phyloP scores from a whole-genome alignment of 2,113 vertebrate species.

The Probosciger aterrimus region DNA sequence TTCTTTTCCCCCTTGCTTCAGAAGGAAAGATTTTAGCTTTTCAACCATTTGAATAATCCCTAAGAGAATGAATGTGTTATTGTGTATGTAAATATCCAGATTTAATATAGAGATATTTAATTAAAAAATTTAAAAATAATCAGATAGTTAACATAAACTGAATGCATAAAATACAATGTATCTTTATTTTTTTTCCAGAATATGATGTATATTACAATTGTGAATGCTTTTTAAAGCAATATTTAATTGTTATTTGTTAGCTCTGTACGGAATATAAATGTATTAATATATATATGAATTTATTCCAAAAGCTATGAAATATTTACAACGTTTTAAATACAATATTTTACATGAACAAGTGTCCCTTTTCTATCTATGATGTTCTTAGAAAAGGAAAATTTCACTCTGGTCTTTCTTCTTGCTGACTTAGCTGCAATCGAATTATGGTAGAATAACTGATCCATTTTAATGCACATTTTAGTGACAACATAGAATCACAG shows the following conservation, averaged over 20 bases:
- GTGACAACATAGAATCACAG: background rate
- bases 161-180: background rate
- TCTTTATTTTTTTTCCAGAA: background rate
- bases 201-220: background rate
- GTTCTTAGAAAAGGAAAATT: background rate
- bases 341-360: background rate
- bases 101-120: background rate
- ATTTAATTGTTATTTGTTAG: background rate
- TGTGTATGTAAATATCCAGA: background rate
- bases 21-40: background rate
- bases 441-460: background rate
- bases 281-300: background rate
- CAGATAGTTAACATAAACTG: background rate
- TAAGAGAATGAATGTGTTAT: background rate
- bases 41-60: background rate
- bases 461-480: background rate
- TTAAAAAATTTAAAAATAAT: background rate
- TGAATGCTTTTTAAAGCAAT: background rate
- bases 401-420: background rate
- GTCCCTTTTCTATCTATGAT: background rate
- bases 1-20: background rate
- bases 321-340: background rate
- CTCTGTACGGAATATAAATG: background rate
- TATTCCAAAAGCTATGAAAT: background rate
- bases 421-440: background rate